A percentile compares a stretch with the other conserved stretches of the same genome.
These are phyloP conservation scores for Ricordea florida DNA, from an alignment of 92 coral and sea anemone species.

Conservation along the genomic window DNA sequence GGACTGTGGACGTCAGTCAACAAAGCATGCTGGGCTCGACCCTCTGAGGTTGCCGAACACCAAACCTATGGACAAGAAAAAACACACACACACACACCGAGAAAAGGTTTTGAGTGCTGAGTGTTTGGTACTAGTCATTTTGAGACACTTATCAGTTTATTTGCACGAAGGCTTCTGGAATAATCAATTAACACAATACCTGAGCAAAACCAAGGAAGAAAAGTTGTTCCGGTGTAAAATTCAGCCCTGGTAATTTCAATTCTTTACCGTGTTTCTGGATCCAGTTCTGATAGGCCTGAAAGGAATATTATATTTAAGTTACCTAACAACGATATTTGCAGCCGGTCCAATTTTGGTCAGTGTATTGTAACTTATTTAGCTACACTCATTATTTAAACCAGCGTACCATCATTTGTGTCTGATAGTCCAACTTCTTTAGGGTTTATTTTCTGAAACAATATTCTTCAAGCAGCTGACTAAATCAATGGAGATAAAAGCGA, in stretches of 20 bases:
- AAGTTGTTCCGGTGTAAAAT: slow-evolving; percentile 85
- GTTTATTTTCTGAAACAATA: too few species aligned
- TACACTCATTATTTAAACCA: too few species aligned
- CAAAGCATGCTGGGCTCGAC: slow-evolving; percentile 69
- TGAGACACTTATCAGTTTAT: too few species aligned
- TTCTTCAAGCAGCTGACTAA: background rate
- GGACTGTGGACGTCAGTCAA: slow-evolving; percentile 96
- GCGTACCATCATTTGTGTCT: too few species aligned
- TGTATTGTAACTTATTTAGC: too few species aligned
- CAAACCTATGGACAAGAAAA: slow-evolving; percentile 61
- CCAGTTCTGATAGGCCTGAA: slow-evolving; percentile 84
- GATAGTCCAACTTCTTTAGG: too few species aligned
- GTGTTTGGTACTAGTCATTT: background rate
- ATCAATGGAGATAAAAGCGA: background rate
- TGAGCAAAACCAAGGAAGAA: slow-evolving; percentile 96
- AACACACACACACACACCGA: background rate
- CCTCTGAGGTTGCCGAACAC: slow-evolving; percentile 82
- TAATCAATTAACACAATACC: background rate
- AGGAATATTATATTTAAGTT: too few species aligned
- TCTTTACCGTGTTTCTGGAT: slow-evolving; percentile 63
- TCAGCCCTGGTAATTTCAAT: slow-evolving; percentile 78
- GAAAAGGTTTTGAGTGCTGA: background rate
- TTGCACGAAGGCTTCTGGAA: too few species aligned
- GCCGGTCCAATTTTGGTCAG: too few species aligned
- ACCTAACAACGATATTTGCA: too few species aligned